These are phyloP conservation scores for Eulemur mongoz DNA, from an alignment of 2,797 vertebrate species.

Conservation along the genomic window DNA sequence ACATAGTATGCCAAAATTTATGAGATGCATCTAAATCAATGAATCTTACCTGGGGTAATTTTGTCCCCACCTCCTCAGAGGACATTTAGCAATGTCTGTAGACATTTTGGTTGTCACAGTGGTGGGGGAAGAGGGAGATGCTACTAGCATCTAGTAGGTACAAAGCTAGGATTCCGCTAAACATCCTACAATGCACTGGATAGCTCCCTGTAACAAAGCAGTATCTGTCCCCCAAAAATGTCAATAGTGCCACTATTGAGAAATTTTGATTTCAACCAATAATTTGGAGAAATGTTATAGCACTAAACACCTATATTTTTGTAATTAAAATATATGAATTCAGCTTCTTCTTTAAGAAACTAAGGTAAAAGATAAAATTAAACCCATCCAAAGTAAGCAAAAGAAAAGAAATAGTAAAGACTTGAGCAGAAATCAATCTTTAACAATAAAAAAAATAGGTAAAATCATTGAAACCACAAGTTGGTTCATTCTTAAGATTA, in stretches of 20 bases:
- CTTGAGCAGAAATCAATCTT: background rate
- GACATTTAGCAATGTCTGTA: background rate
- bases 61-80: background rate
- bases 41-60: background rate
- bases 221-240: background rate
- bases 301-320: background rate
- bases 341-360: background rate
- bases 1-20: background rate
- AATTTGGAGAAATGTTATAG: background rate
- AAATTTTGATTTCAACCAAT: background rate
- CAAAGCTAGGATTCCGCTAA: background rate
- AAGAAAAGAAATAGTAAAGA: background rate
- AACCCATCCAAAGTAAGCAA: background rate
- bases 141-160: too few species aligned
- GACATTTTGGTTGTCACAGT: background rate
- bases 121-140: background rate
- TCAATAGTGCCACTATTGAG: background rate
- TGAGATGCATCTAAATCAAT: background rate
- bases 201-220: background rate
- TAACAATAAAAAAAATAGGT: background rate
- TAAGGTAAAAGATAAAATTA: background rate
- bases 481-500: background rate
- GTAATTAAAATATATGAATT: background rate
- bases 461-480: background rate
- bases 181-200: too few species aligned